phyloP scores from a whole-genome alignment of 2,888 invertebrate species.

The Byasa hedistus region DNA sequence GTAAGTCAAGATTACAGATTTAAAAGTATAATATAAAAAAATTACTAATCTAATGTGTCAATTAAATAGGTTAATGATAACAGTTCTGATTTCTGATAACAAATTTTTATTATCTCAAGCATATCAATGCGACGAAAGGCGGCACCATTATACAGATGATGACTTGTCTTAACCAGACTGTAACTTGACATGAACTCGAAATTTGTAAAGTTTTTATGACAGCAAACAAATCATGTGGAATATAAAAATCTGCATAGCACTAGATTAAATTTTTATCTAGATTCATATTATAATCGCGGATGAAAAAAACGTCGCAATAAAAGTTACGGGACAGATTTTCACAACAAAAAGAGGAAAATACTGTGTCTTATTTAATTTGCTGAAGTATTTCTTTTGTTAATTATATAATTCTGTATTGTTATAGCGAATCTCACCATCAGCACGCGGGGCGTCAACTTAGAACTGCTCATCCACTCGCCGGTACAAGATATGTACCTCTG shows the following conservation, averaged over 20 bases:
- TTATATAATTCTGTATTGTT: constrained; percentile 53
- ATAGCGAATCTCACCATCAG: constrained; percentile 84
- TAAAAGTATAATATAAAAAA: constrained; percentile 26
- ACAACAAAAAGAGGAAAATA: not conserved
- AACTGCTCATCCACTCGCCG: constrained; percentile 84
- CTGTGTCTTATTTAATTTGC: not conserved
- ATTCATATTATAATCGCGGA: too few species aligned
- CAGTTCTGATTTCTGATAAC: not conserved
- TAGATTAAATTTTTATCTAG: too few species aligned
- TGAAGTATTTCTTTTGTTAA: not conserved
- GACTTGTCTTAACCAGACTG: too few species aligned
- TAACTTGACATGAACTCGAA: too few species aligned
- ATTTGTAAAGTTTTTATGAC: too few species aligned
- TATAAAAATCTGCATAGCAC: too few species aligned
- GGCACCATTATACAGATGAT: not conserved
- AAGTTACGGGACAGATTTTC: too few species aligned
- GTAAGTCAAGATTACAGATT: constrained; percentile 14
- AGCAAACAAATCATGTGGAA: too few species aligned
- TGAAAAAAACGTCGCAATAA: too few species aligned
- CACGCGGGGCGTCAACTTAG: constrained; percentile 80
- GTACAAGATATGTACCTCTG: constrained; percentile 87
- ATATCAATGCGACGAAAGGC: not conserved
- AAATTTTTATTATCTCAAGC: not conserved
- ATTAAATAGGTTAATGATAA: constrained; percentile 3
- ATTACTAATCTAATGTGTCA: constrained; percentile 15